phyloP scores from a whole-genome alignment of 2,797 vertebrate species.

The Ispidina picta region DNA sequence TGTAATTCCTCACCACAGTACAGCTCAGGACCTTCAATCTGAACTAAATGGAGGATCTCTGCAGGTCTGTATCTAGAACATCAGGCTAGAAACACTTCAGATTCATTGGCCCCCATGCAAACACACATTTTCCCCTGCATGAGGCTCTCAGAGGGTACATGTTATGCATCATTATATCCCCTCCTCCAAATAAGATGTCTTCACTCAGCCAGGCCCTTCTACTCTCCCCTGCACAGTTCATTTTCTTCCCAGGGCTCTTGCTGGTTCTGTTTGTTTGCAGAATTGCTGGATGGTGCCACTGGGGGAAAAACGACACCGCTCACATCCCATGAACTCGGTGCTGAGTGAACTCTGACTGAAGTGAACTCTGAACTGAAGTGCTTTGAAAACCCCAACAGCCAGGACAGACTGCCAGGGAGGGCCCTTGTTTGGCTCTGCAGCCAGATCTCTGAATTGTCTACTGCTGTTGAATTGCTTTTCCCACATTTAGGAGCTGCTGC shows the following conservation, averaged over 20 bases:
- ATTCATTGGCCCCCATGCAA: neutral
- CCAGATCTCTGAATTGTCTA: neutral
- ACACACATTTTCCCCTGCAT: neutral
- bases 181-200: neutral
- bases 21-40: neutral
- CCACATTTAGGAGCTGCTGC: neutral
- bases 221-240: neutral
- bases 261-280: conserved; percentile 7
- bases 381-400: neutral
- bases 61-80: neutral
- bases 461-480: neutral
- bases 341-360: no score
- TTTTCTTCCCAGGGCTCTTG: neutral
- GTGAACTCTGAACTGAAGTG: no score
- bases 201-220: neutral
- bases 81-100: neutral
- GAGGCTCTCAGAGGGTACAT: rapidly evolving
- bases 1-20: neutral
- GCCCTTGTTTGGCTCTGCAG: neutral
- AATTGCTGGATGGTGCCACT: neutral
- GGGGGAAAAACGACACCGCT: neutral
- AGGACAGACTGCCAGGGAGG: neutral
- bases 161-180: neutral
- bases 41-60: neutral
- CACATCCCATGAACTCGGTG: neutral